phyloP scores from a whole-genome alignment of 92 coral and sea anemone genomes.

The Parazoanthus darwini region DNA sequence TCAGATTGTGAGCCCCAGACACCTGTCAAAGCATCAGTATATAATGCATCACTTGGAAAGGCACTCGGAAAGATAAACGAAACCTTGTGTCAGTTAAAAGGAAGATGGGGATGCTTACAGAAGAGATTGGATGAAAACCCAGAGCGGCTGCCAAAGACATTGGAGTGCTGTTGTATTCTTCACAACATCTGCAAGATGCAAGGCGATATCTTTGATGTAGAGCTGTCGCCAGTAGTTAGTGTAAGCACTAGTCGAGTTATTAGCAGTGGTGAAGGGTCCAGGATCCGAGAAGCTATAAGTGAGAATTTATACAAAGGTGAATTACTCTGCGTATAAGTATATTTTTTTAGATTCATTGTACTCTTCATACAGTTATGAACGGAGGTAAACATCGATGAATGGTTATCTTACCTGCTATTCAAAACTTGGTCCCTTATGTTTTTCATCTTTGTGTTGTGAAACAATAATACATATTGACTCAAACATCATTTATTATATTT shows the following conservation, averaged over 20 bases:
- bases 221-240: not conserved
- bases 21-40: constrained; percentile 11
- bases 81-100: constrained; percentile 17
- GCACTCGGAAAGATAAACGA: not conserved
- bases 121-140: constrained; percentile 13
- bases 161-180: constrained; percentile 17
- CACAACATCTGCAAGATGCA: constrained; percentile 17
- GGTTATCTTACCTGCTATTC: no score
- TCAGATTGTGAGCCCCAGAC: constrained; percentile 14
- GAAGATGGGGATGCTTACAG: constrained; percentile 19
- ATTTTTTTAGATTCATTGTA: no score
- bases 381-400: no score
- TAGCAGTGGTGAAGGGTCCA: constrained; percentile 6
- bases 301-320: not conserved
- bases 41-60: constrained; percentile 7
- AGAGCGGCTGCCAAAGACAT: constrained; percentile 6
- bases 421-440: no score
- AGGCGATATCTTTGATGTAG: not conserved
- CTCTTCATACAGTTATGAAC: no score
- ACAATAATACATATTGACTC: no score
- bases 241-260: not conserved
- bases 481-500: no score
- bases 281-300: constrained; percentile 1
- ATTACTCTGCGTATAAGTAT: not conserved
- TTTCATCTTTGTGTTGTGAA: no score